Base-by-base conservation (phyloP, 2,888 invertebrate species). In the Drosophila koepferae region DNA sequence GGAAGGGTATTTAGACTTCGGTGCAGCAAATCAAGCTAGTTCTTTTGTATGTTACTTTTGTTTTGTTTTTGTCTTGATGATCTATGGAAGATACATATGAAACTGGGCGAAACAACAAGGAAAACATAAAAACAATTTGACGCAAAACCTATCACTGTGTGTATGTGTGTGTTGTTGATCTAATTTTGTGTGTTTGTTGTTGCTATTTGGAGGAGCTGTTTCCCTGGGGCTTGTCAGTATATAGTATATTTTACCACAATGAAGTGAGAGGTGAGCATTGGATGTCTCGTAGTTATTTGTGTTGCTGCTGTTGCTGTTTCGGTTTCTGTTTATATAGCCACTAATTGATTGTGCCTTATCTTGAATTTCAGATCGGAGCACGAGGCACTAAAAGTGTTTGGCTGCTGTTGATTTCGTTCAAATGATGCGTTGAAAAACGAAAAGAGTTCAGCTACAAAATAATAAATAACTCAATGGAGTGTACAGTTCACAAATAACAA, bases 301-400 rank as follows among this genome's bases (percentile, higher is more conserved):
- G 53, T 36, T 36, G 36, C 9, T 38, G 36, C 2, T 40, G 40
- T 20, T 53, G 49, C 20, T 20, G 14, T 65, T 48, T 23, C 36
- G 38, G 53, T 53, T 36, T 63, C 49, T 79, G 69, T 82, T 83
- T 82, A 80, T 74, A 74, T 66, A 74, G 80, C 60, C 74, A 74
- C 90, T 86, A 86, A 89, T 86, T 90, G 90, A 82, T 88, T 72
- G 71, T 65, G 77, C 80, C 86, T 84, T 87, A 86, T 86, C 90
- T 89, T 73, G 44, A 72, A 81, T 84, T 84, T 90, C 74, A 89
- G 77, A 89, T 83, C 74, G 71, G 54, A 71, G 78, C 80, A 77
- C 74, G 71, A 71, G 74, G 56, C 70, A 72, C 64, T 31, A 62
- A 67, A 70, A 65, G 68, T 34, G 31, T 18, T 31, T 16, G 38